Evolutionary conservation across 37 sponge, comb jelly and placozoan genomes (phyloP), one percentile per base, ranked within the genome.

Genomic region (Spongia lamella): DNA sequence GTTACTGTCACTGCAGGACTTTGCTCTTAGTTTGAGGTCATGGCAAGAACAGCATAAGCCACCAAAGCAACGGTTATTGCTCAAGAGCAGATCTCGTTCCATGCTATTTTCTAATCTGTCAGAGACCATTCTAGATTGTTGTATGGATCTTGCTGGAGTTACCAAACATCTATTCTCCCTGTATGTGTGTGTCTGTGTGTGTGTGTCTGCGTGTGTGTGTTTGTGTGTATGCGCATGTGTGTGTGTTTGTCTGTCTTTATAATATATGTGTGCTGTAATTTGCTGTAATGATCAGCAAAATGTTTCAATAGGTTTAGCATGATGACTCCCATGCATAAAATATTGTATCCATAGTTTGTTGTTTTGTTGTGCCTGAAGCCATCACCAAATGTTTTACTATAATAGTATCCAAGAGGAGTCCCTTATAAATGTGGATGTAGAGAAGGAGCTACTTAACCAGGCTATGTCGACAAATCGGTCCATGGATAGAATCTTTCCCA

Each of bases 1-100:
- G n/a, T 64, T 64, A 29, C 62, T n/a, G n/a, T n/a, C 68, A 24
- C 37, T 7, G 16, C 73, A 89, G 90, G 89, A 80, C n/a, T 92
- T 92, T 62, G 56, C 54, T 49, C 77, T 68, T 37, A 60, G 82
- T 13, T 60, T 88, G 53, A 86, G 84, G 79, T 85, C 86, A 3
- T 92, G 93, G 93, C 79, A 78, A 21, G 69, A 72, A 62, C 65
- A 83, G 38, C 62, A 24, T 61, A 7, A 6, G 29, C 29, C 11
- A 6, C 29, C 32, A 27, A 61, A 1, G 1, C 30, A 25, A 33
- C 29, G 29, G 26, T 3, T 61, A 29, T 24, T 11, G 17, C 24
- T 7, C 1, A 31, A 24, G 30, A 13, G 62, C 25, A 4, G 13
- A 7, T 15, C 15, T 57, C 47, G 47, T 43, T 15, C 13, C 5